Percentiles rank a stretch among this genome's conserved stretches.
Evolutionary conservation across 2,113 vertebrate species (phyloP).

Genomic region (Myiopsitta monachus): DNA sequence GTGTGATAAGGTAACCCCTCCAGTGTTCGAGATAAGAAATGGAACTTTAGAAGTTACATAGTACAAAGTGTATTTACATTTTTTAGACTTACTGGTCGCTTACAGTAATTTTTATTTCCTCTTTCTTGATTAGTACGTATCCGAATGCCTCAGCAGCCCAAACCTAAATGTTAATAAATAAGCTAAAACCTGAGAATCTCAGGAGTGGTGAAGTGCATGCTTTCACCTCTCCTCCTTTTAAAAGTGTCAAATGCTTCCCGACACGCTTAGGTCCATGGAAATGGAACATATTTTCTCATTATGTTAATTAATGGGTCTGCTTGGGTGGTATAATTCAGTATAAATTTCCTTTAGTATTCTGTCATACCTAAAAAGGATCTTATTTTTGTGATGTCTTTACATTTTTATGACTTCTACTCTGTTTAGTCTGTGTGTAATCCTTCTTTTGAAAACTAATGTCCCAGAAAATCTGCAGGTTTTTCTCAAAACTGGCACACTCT

Average conservation of each 20-base stretch:
- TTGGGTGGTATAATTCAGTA: constrained; percentile 79
- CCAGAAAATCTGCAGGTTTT: constrained; percentile 79
- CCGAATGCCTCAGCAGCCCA: constrained; percentile 5
- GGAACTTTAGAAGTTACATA: not conserved
- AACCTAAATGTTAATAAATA: constrained; percentile 48
- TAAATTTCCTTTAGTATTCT: constrained; percentile 80
- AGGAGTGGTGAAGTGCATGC: constrained; percentile 3
- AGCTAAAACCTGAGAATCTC: constrained; percentile 48
- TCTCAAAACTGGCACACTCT: constrained; percentile 75
- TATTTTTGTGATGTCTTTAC: constrained; percentile 82
- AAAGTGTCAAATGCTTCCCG: constrained; percentile 75
- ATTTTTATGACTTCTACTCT: constrained; percentile 82
- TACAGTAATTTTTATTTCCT: not conserved
- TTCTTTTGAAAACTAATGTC: constrained; percentile 80
- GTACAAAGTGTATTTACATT: not conserved
- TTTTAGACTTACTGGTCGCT: not conserved
- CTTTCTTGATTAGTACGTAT: not conserved
- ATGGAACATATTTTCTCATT: constrained; percentile 82
- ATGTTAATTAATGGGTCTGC: constrained; percentile 80
- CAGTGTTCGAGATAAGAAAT: not conserved
- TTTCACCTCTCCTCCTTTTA: constrained; percentile 50
- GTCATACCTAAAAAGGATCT: constrained; percentile 81
- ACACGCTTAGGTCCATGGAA: constrained; percentile 68
- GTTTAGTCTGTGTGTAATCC: constrained; percentile 83
- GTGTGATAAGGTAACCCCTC: not conserved